phyloP scores from a whole-genome alignment of 2,888 invertebrate genomes.

The Cataglyphis albicans region DNA sequence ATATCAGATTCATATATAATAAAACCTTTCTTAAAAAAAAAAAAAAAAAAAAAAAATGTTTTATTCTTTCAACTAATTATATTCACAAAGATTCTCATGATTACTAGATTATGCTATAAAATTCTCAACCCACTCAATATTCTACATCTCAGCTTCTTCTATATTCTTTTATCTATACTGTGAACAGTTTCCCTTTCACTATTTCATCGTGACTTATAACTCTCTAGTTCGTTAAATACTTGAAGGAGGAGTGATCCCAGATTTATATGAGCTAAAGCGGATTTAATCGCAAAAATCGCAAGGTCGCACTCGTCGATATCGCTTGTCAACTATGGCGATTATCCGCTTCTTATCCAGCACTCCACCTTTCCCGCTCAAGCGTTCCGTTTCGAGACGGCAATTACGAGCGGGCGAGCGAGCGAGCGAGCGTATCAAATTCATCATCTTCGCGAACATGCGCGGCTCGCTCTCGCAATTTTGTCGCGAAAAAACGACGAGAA shows the following conservation, averaged over 20 bases:
- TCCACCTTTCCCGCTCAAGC: slow-evolving; percentile 48
- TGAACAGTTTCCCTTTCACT: slow-evolving; percentile 28
- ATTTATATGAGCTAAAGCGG: slow-evolving; percentile 42
- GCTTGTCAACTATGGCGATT: slow-evolving; percentile 46
- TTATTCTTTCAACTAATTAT: not conserved
- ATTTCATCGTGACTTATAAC: slow-evolving; percentile 27
- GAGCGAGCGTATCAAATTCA: slow-evolving; percentile 58
- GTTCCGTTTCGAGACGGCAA: slow-evolving; percentile 58
- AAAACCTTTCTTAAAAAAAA: not conserved
- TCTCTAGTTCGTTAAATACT: slow-evolving; percentile 37
- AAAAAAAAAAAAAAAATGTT: not conserved
- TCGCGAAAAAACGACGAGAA: slow-evolving; percentile 36
- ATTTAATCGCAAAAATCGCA: slow-evolving; percentile 61
- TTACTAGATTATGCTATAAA: not conserved
- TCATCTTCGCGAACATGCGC: slow-evolving; percentile 59
- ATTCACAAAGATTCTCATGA: not conserved
- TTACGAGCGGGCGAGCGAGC: slow-evolving; percentile 47
- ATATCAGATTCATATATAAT: not conserved
- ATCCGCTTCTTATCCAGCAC: slow-evolving; percentile 44
- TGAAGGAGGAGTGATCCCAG: not conserved
- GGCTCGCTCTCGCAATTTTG: slow-evolving; percentile 60
- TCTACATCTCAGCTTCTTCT: not conserved
- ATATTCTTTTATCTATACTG: not conserved
- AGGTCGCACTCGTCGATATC: slow-evolving; percentile 67
- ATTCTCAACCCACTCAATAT: not conserved